phyloP scores from a whole-genome alignment of 2,888 invertebrate species.

The Epinotia brunnichana region DNA sequence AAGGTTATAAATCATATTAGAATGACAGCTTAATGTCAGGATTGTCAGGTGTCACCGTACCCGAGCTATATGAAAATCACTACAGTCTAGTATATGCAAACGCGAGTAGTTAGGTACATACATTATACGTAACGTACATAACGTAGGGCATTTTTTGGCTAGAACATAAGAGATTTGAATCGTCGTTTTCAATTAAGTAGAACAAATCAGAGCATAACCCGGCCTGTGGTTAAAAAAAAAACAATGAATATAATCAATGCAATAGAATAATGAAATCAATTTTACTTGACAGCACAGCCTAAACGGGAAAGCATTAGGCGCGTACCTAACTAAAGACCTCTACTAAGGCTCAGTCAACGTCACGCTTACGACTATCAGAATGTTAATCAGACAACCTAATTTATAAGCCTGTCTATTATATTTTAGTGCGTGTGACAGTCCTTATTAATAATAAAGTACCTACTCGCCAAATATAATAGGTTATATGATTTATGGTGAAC shows the following conservation, averaged over 20 bases:
- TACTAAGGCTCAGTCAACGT: slow-evolving; percentile 12
- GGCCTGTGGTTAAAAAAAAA: background rate
- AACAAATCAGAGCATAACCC: background rate
- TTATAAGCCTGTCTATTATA: slow-evolving; percentile 15
- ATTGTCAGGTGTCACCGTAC: too few species aligned
- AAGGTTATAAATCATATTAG: too few species aligned
- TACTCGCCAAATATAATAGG: slow-evolving; percentile 7
- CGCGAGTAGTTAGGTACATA: too few species aligned
- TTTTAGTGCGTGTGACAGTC: slow-evolving; percentile 9
- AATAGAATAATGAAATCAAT: slow-evolving; percentile 16
- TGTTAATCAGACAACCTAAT: slow-evolving; percentile 23
- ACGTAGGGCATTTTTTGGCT: background rate
- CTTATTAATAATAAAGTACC: slow-evolving; percentile 11
- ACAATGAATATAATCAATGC: slow-evolving; percentile 6
- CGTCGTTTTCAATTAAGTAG: background rate
- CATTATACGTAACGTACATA: too few species aligned
- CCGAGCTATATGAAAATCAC: too few species aligned
- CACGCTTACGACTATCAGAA: slow-evolving; percentile 23
- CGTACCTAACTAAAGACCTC: background rate
- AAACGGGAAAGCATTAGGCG: slow-evolving; percentile 12
- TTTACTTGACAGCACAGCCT: slow-evolving; percentile 11
- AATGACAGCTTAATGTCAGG: too few species aligned
- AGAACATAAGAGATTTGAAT: background rate
- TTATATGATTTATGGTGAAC: slow-evolving; percentile 7
- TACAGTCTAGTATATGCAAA: too few species aligned